A percentile compares a stretch with the other conserved stretches of the same genome.
Conservation (phyloP, 2,113 vertebrate species). For the Bettongia penicillata region DNA sequence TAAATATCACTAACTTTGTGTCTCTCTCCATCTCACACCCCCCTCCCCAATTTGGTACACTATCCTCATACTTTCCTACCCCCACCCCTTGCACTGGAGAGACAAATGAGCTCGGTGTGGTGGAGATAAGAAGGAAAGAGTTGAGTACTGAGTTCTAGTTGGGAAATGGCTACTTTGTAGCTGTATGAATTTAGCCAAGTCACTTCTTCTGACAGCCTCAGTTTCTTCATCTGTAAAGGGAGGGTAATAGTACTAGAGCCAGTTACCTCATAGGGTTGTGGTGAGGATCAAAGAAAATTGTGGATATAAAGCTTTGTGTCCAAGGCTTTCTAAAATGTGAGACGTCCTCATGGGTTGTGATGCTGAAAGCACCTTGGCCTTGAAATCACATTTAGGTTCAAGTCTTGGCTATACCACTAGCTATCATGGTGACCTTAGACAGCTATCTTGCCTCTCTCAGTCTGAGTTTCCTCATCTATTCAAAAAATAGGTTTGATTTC, state of each 20-base stretch:
- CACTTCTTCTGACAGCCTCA: neutral
- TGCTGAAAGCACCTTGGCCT: neutral
- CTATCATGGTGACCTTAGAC: neutral
- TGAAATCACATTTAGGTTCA: neutral
- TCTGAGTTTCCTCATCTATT: neutral
- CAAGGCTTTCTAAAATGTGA: neutral
- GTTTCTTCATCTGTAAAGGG: neutral
- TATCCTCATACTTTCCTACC: neutral
- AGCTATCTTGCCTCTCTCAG: neutral
- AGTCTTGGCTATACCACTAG: neutral
- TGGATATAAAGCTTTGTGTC: neutral
- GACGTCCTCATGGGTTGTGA: neutral
- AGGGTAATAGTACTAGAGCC: neutral
- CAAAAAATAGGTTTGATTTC: neutral
- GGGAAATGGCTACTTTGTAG: neutral
- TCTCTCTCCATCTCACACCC: neutral
- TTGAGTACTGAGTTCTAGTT: neutral
- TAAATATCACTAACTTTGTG: neutral
- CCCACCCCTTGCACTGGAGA: neutral
- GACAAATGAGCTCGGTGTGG: neutral
- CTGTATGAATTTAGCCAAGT: neutral
- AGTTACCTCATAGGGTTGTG: neutral
- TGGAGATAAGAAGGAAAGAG: neutral
- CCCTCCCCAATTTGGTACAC: neutral
- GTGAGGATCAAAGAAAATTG: neutral